Percentiles rank a stretch among this genome's conserved stretches.
Evolutionary conservation across 2,113 vertebrate species (phyloP).

Genomic region (Eleginops maclovinus): DNA sequence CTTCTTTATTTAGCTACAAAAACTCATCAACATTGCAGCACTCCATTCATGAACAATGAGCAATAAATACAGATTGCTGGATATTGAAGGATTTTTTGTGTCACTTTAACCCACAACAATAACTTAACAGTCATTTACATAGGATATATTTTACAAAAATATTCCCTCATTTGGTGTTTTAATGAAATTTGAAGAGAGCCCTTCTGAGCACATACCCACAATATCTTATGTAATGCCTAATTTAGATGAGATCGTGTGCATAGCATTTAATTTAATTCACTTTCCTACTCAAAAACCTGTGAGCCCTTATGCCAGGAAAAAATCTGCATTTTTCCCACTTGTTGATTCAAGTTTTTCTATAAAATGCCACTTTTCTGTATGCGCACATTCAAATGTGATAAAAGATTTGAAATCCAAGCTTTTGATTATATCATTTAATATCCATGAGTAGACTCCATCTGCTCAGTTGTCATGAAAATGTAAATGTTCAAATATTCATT

Average conservation of each 20-base stretch:
- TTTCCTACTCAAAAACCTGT: background rate
- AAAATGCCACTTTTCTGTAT: background rate
- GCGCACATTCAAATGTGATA: background rate
- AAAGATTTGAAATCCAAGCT: background rate
- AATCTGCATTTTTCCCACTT: background rate
- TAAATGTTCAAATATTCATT: background rate
- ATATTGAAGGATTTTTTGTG: too few species aligned
- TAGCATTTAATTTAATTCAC: background rate
- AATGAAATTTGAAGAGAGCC: background rate
- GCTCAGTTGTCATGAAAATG: background rate
- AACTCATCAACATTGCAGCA: too few species aligned
- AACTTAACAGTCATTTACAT: background rate
- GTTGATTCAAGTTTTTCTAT: background rate
- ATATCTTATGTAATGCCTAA: background rate
- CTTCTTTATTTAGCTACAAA: too few species aligned
- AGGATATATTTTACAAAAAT: background rate
- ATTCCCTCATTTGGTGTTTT: background rate
- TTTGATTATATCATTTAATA: background rate
- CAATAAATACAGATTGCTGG: too few species aligned
- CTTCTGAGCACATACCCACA: background rate
- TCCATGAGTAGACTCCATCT: background rate
- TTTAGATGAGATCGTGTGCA: background rate
- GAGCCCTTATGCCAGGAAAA: background rate
- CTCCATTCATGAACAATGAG: background rate
- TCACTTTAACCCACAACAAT: background rate